Evolutionary conservation across 2,888 invertebrate species (phyloP).

Genomic region (Oxytorus armatus): DNA sequence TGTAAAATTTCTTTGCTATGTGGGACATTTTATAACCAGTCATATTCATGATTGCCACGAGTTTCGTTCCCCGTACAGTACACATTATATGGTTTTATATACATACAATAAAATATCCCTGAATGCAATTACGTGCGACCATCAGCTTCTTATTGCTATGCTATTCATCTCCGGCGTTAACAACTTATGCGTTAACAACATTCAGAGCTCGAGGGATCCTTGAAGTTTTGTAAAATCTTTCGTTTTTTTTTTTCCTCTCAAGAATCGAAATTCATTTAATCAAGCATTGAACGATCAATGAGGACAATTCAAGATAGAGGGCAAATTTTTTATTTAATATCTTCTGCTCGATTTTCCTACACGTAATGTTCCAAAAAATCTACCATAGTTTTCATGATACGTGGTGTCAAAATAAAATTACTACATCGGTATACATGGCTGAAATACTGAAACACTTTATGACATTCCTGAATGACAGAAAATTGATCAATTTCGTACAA

Average conservation of each 20-base stretch:
- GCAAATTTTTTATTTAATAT: too few species aligned
- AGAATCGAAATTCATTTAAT: conserved; percentile 16
- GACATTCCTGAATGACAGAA: too few species aligned
- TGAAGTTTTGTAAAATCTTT: conserved; percentile 22
- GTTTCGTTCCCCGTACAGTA: conserved; percentile 2
- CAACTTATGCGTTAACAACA: conserved; percentile 2
- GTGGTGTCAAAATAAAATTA: too few species aligned
- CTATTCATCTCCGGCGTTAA: conserved; percentile 40
- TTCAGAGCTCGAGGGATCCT: conserved; percentile 45
- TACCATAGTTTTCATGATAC: too few species aligned
- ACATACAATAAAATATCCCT: conserved; percentile 51
- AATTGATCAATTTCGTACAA: too few species aligned
- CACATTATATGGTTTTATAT: conserved; percentile 20
- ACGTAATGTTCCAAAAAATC: too few species aligned
- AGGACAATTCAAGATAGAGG: too few species aligned
- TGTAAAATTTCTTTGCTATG: conserved; percentile 43
- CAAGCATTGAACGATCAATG: not conserved
- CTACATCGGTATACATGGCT: too few species aligned
- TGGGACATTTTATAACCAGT: conserved; percentile 46
- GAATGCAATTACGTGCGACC: conserved; percentile 66
- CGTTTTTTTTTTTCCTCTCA: conserved; percentile 16
- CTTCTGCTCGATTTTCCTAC: too few species aligned
- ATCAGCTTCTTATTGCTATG: conserved; percentile 60
- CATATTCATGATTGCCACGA: conserved; percentile 44
- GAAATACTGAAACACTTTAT: too few species aligned